These are phyloP conservation scores for Emydocephalus ijimae DNA, from an alignment of 2,113 vertebrate species.

Conservation along the genomic window DNA sequence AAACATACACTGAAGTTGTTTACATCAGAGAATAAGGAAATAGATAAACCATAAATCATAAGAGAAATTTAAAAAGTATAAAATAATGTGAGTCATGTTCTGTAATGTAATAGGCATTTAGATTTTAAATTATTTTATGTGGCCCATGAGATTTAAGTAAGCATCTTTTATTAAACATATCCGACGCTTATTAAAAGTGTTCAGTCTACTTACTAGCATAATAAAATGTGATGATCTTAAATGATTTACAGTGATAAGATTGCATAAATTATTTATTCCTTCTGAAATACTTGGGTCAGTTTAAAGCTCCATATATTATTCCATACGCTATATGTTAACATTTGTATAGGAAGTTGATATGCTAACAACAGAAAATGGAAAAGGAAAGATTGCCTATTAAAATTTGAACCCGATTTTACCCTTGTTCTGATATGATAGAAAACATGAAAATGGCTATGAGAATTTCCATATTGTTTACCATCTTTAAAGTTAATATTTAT, in stretches of 20 bases:
- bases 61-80: neutral
- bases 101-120: constrained; percentile 12
- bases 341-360: neutral
- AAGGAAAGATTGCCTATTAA: neutral
- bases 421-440: neutral
- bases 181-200: constrained; percentile 22
- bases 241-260: constrained; percentile 25
- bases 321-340: neutral
- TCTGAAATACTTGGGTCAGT: neutral
- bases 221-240: constrained; percentile 29
- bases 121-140: constrained; percentile 23
- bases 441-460: neutral
- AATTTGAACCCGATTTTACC: neutral
- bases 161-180: constrained; percentile 12
- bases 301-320: neutral
- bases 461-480: neutral
- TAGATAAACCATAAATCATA: neutral
- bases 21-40: neutral
- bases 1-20: neutral
- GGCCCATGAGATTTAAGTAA: neutral
- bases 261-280: constrained; percentile 29
- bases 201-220: constrained; percentile 24
- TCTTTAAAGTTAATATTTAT: neutral
- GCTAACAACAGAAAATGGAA: neutral
- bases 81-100: neutral